Conservation (phyloP, 92 coral and sea anemone genomes). For the Epizoanthus fatuus region DNA sequence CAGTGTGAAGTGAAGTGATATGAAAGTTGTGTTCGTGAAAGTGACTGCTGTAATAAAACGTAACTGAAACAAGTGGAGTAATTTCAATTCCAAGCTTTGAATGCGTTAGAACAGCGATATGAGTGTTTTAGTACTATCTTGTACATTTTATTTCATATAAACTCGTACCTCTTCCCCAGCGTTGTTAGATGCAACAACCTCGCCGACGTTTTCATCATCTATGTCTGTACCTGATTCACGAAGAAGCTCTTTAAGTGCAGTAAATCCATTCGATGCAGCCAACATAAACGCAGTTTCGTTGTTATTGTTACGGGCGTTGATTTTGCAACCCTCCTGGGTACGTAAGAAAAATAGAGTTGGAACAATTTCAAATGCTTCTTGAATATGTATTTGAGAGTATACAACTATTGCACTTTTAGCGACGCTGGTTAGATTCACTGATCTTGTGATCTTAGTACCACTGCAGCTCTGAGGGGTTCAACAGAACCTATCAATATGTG, state of each 20-base stretch:
- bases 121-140: too few species aligned
- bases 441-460: too few species aligned
- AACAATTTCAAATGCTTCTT: neutral
- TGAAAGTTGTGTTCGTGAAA: neutral
- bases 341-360: neutral
- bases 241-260: constrained; percentile 12
- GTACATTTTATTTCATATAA: neutral
- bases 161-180: neutral
- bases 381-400: too few species aligned
- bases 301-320: constrained; percentile 7
- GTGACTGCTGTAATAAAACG: too few species aligned
- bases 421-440: too few species aligned
- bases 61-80: neutral
- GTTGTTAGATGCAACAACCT: neutral
- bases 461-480: too few species aligned
- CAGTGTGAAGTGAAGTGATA: neutral
- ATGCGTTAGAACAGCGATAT: neutral
- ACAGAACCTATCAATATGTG: too few species aligned
- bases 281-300: constrained; percentile 19
- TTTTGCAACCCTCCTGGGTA: constrained; percentile 15
- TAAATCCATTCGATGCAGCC: constrained; percentile 4
- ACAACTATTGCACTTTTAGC: too few species aligned
- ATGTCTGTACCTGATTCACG: neutral
- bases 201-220: neutral
- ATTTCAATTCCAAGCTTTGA: neutral